Evolutionary conservation across 2,797 vertebrate genomes (phyloP), one percentile per base, ranked within the genome.

Genomic region (Myotis vivesi): DNA sequence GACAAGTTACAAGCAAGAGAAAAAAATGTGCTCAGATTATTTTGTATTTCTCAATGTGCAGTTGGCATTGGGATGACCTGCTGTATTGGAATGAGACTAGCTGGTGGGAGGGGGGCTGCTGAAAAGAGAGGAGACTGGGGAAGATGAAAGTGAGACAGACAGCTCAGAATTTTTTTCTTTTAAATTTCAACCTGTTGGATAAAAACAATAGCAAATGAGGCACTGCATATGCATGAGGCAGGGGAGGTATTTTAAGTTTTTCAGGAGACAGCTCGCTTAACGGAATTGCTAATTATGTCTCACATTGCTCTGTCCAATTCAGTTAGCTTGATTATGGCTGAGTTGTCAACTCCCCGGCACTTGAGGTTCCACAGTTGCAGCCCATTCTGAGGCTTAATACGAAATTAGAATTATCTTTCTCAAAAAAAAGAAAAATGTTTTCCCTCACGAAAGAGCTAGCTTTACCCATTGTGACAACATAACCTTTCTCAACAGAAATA

Each of bases 221-320:
- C 87, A 92, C 2, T 94, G 96, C 97, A 97, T 97, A 97, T 96
- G 95, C 87, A 96, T 97, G 88, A 97, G 80, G 94, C 90, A 82
- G 46, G 77, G 94, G 87, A 95, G 93, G 87, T 97, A 94, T 96
- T 97, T 97, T 94, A 97, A 94, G 80, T 96, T 97, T 96, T 96
- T 95, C 95, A 95, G 95, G 92, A 97, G 94, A 96, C 96, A 97
- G 95, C 87, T 96, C 93, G 89, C 93, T 97, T 90, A 93, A 96
- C 55, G 3, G 91, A 97, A 96, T 97, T 97, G 94, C 95, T 98
- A 97, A 97, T 97, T 97, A 97, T 53, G 92, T 94, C 91, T 97
- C 95, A 94, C 95, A 92, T 83, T 33, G 87, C 87, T 97, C 97
- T 87, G 95, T 97, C 96, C 95, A 97, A 96, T 97, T 97, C 86